Evolutionary conservation across 1,140 invertebrate genomes (phyloP).

Genomic region (Drosophila erecta): DNA sequence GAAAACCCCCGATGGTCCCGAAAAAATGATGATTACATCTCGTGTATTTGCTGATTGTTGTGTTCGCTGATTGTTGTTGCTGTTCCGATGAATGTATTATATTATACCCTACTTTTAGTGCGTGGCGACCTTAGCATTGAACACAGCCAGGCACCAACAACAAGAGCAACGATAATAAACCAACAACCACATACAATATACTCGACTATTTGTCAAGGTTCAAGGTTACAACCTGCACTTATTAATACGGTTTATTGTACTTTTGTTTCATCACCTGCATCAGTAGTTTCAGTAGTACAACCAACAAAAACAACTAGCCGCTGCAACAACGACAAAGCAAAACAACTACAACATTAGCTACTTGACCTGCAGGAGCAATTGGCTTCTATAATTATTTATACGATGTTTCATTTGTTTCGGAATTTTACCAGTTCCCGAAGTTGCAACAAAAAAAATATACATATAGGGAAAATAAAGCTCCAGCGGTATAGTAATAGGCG

Average conservation of each 20-base stretch:
- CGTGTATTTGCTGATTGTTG: constrained; percentile 50
- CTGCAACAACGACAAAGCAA: constrained; percentile 23
- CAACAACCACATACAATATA: constrained; percentile 30
- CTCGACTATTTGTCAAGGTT: constrained; percentile 56
- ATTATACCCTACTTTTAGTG: constrained; percentile 62
- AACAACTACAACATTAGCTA: constrained; percentile 53
- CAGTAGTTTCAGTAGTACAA: constrained; percentile 36
- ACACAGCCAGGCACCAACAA: constrained; percentile 34
- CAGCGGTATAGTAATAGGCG: not conserved
- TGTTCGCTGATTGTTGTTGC: constrained; percentile 41
- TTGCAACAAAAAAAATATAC: constrained; percentile 15
- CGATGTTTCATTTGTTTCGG: constrained; percentile 84
- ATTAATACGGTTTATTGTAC: constrained; percentile 83
- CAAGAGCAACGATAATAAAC: constrained; percentile 13
- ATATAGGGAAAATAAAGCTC: not conserved
- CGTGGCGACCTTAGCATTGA: constrained; percentile 50
- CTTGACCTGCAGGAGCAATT: constrained; percentile 70
- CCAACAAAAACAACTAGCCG: constrained; percentile 37
- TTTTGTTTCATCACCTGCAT: constrained; percentile 66
- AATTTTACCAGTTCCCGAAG: constrained; percentile 74
- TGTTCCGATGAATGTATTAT: constrained; percentile 60
- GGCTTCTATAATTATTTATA: constrained; percentile 82
- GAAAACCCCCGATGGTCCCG: not conserved
- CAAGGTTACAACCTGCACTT: constrained; percentile 80
- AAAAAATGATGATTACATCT: constrained; percentile 51